Base-by-base conservation (phyloP, 53 echinoderm and acorn worm species). In the Pentamera pediparva region DNA sequence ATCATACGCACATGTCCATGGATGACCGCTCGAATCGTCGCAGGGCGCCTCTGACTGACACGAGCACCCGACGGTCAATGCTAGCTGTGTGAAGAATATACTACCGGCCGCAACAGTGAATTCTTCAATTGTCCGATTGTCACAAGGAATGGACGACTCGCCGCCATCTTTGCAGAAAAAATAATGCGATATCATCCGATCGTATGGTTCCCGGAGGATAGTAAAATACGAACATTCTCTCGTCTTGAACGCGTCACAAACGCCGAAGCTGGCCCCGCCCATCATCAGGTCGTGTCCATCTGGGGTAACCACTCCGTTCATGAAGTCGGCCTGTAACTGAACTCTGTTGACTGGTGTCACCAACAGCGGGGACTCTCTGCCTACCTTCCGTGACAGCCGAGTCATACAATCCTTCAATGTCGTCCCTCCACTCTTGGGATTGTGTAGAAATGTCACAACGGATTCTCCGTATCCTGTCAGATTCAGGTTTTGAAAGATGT, bases 141-240 rank as follows among this genome's bases (percentile, higher is more conserved):
- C 45, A 67, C 67, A 67, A 6, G 43, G 45, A 20, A 67, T 41
- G 38, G 45, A 41, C 9, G 67, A 37, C 27, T 67, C 9, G 24
- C 67, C 67, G 24, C 67, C 67, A 3, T 67, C 24, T 67, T 67
- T 67, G 75, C 96, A 95, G 35, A 88, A 95, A 25, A 71, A 59
- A 56, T 87, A 91, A 17, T 87, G 85, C 12, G 96, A 95, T 32
- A 95, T 76, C 10, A 61, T 76, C 8, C 96, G 58, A 10, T 95
- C 90, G 65, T 88, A 95, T 6, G 96, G 96, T n/a, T 95, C 80
- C 20, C 96, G 75, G 22, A 95, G 57, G 22, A 95, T 82, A 26
- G 96, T 95, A 60, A 95, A 91, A 56, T 90, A 95, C 0, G 96
- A 90, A 51, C 96, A 95, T 43, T 29, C 30, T 22, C 67, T 41